Evolutionary conservation across 2,113 vertebrate genomes (phyloP).

Genomic region (Erythrolamprus reginae): DNA sequence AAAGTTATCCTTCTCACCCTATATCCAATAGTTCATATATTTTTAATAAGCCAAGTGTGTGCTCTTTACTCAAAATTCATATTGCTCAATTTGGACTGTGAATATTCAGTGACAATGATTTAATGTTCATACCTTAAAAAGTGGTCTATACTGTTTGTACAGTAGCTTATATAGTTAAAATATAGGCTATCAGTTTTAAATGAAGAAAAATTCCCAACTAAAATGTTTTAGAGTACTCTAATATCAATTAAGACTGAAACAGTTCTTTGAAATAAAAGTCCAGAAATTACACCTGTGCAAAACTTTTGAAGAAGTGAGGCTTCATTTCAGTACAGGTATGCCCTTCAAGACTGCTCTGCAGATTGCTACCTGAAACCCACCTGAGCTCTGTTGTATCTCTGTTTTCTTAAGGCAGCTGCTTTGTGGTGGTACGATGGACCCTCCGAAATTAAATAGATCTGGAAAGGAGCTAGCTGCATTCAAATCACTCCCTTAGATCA

Average conservation of each 20-base stretch:
- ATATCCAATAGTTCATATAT: background rate
- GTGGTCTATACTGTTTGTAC: background rate
- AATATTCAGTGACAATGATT: background rate
- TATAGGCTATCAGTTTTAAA: background rate
- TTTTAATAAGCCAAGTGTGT: background rate
- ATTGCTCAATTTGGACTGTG: background rate
- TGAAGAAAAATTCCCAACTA: background rate
- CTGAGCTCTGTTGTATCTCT: background rate
- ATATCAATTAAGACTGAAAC: background rate
- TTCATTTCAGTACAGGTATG: background rate
- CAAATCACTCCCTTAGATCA: background rate
- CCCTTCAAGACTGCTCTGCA: background rate
- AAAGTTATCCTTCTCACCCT: background rate
- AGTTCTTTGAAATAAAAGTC: background rate
- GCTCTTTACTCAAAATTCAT: background rate
- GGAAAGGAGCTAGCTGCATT: background rate
- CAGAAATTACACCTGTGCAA: background rate
- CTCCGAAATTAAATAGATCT: background rate
- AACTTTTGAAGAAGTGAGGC: background rate
- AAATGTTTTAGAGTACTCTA: background rate
- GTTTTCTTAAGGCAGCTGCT: background rate
- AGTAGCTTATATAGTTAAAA: background rate
- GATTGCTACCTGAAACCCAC: background rate
- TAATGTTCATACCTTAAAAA: background rate
- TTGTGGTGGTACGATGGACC: background rate